Conservation (phyloP, 2,797 vertebrate genomes). For the Rhynchotus rufescens region DNA sequence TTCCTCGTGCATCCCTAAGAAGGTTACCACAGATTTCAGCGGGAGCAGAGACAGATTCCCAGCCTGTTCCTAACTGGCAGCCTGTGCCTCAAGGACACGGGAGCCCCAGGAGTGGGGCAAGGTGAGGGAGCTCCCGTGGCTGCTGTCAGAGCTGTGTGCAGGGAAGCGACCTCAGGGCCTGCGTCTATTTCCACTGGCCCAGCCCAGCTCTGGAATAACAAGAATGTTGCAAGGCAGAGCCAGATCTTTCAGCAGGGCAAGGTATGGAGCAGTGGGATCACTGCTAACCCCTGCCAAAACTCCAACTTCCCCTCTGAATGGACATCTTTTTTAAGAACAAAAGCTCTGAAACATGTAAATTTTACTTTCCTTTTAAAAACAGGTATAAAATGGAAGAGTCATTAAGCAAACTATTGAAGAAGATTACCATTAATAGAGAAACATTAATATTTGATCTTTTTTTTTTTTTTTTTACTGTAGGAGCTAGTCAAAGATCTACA, state of each 20-base stretch:
- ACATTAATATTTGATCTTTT: neutral
- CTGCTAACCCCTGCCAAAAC: conserved; percentile 21
- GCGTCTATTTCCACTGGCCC: conserved; percentile 68
- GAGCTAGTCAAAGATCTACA: neutral
- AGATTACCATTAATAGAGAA: neutral
- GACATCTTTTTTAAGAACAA: neutral
- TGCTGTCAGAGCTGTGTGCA: conserved; percentile 39
- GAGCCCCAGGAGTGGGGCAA: conserved; percentile 40
- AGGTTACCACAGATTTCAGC: neutral
- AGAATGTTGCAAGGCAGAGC: conserved; percentile 73
- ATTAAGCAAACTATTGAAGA: neutral
- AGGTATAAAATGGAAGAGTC: neutral
- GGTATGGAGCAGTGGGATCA: conserved; percentile 57
- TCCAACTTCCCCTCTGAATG: neutral
- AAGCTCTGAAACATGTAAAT: neutral
- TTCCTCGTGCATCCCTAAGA: neutral
- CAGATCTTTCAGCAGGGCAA: conserved; percentile 47
- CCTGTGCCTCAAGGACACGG: conserved; percentile 1
- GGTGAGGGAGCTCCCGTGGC: conserved; percentile 43
- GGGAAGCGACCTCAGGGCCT: conserved; percentile 56
- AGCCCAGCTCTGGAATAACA: conserved; percentile 77
- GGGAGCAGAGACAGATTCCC: neutral
- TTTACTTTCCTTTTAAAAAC: neutral
- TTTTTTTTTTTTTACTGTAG: neutral
- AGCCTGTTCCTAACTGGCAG: neutral